A percentile compares a stretch with the other conserved stretches of the same genome.
Conservation (phyloP, 2,113 vertebrate genomes). For the Calidris pugnax region DNA sequence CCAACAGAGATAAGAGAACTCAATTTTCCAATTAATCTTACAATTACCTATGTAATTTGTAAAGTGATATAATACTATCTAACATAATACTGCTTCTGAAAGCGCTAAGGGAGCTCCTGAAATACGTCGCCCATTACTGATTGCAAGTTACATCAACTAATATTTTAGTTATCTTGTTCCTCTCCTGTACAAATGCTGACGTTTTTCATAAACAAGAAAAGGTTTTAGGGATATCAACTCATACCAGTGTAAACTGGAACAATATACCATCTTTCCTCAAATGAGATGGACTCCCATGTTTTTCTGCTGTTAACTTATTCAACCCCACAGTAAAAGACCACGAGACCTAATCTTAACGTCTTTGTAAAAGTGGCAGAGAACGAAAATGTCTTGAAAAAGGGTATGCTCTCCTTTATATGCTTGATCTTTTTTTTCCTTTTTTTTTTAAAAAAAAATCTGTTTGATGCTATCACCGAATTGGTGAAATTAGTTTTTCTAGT, state of each 20-base stretch:
- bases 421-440: background rate
- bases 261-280: background rate
- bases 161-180: background rate
- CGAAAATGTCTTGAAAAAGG: background rate
- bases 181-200: background rate
- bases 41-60: background rate
- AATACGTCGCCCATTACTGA: background rate
- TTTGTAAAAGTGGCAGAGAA: background rate
- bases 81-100: background rate
- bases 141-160: background rate
- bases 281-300: background rate
- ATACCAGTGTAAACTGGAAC: background rate
- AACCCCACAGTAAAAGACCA: background rate
- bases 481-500: background rate
- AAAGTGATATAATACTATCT: background rate
- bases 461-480: background rate
- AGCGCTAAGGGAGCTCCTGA: background rate
- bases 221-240: background rate
- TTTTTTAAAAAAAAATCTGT: background rate
- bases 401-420: background rate
- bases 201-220: background rate
- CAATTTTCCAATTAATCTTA: slow-evolving; percentile 6
- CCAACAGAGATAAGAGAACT: background rate
- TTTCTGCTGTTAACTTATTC: background rate
- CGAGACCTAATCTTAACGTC: background rate